Evolutionary conservation across 2,797 vertebrate species (phyloP), one percentile per base, ranked within the genome.

Genomic region (Pteronotus mesoamericanus): DNA sequence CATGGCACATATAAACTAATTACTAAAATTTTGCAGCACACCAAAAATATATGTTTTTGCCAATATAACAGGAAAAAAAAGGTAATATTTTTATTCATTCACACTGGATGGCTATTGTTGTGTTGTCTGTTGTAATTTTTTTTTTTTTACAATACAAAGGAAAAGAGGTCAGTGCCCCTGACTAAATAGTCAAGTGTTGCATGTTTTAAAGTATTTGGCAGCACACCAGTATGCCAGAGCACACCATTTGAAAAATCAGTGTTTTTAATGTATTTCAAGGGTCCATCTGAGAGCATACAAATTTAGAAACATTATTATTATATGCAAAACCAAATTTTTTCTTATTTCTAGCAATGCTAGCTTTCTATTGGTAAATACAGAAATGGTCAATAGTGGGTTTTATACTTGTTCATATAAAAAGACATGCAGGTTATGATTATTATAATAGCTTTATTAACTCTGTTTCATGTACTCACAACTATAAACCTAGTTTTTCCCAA

Each of bases 261-360:
- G 21, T 19, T 34, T 59, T 53, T 59, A 29, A 22, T 68, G 16
- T 82, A 88, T 83, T 66, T 89, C 89, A 89, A 68, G 6, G 69
- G 29, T 91, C 14, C 16, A 77, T 61, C 57, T 44, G 19, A 29
- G 2, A 77, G 1, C 15, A 85, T 46, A 39, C 37, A 91, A 32
- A 61, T 85, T 75, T 77, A 39, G 51, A 53, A 68, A 75, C 32
- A 82, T 77, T 55, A 80, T 68, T 96, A 91, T 68, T 96, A 91
- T 57, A 78, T 83, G 15, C 10, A 55, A 6, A 71, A 74, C 2
- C 55, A 89, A 83, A 48, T 11, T 1, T 15, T 90, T 51, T 19
- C 48, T 93, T 32, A 59, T 69, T 68, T 64, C 24, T 88, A 89
- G 2, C 3, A 74, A 51, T 69, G 42, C 3, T 51, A 69, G 15